These are phyloP conservation scores for Antennarius striatus DNA, from an alignment of 2,113 vertebrate genomes.

Conservation along the genomic window DNA sequence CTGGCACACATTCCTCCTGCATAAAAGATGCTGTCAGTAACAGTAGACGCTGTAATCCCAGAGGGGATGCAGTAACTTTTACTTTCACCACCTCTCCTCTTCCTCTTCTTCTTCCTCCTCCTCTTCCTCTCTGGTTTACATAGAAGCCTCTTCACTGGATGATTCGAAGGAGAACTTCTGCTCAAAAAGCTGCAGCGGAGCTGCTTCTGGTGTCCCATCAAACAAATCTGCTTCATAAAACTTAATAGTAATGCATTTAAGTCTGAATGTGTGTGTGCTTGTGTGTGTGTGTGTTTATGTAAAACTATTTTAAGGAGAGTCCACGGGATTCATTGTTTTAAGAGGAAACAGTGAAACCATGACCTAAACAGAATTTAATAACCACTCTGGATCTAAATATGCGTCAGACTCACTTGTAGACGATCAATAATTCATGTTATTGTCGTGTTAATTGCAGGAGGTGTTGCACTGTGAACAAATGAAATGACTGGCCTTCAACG, in stretches of 20 bases:
- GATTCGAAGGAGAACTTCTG: no score
- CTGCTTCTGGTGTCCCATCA: slow-evolving; percentile 48
- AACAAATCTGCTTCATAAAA: slow-evolving; percentile 40
- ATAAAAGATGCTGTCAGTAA: slow-evolving; percentile 12
- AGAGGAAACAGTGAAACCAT: slow-evolving; percentile 8
- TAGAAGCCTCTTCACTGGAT: slow-evolving; percentile 27
- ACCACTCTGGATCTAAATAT: neutral
- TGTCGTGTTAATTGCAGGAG: no score
- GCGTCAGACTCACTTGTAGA: no score
- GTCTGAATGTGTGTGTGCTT: neutral
- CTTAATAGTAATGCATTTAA: slow-evolving; percentile 5
- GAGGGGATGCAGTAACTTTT: slow-evolving; percentile 13
- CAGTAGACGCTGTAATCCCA: slow-evolving; percentile 10
- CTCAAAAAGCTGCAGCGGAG: neutral
- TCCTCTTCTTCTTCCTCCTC: neutral
- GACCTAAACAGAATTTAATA: slow-evolving; percentile 20
- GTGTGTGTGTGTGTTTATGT: neutral
- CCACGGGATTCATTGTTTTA: neutral
- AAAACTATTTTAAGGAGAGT: neutral
- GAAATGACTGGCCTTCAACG: no score
- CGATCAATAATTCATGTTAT: no score
- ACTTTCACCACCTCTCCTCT: neutral
- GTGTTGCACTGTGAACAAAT: no score
- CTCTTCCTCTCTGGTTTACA: neutral
- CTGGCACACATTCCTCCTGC: slow-evolving; percentile 8